Conservation (phyloP, 2,113 vertebrate genomes). For the Gorilla gorilla region DNA sequence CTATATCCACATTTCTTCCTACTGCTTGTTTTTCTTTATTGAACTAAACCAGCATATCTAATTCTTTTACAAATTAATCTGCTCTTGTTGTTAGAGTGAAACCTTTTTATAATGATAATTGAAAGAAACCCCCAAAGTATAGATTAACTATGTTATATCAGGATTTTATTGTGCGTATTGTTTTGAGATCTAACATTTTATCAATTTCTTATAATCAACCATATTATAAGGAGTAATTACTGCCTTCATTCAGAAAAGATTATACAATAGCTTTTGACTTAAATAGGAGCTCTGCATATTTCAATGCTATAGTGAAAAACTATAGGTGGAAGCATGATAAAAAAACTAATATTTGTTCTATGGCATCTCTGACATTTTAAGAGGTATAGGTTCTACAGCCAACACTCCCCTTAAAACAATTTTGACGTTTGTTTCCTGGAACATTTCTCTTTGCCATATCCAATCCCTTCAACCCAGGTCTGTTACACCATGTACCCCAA, state of each 20-base stretch:
- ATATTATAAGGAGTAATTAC: not conserved
- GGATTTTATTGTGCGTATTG: not conserved
- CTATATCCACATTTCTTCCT: not conserved
- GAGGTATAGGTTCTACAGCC: not conserved
- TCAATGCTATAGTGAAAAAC: not conserved
- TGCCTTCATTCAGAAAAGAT: slow-evolving; percentile 31
- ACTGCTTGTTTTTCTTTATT: not conserved
- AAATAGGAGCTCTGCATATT: not conserved
- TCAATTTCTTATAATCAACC: not conserved
- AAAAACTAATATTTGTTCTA: not conserved
- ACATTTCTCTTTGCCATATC: not conserved
- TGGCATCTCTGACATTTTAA: not conserved
- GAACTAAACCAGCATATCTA: not conserved
- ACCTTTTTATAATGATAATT: slow-evolving; percentile 13
- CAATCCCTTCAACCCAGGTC: not conserved
- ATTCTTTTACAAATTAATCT: slow-evolving; percentile 41
- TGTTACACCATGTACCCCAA: not conserved
- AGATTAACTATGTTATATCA: not conserved
- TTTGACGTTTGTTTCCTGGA: not conserved
- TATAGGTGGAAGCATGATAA: not conserved
- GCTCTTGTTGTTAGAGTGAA: not conserved
- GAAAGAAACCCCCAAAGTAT: not conserved
- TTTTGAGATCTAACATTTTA: slow-evolving; percentile 7
- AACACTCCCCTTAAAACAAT: not conserved
- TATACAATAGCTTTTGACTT: not conserved